phyloP scores from a whole-genome alignment of 2,113 vertebrate species.

The Alosa alosa region DNA sequence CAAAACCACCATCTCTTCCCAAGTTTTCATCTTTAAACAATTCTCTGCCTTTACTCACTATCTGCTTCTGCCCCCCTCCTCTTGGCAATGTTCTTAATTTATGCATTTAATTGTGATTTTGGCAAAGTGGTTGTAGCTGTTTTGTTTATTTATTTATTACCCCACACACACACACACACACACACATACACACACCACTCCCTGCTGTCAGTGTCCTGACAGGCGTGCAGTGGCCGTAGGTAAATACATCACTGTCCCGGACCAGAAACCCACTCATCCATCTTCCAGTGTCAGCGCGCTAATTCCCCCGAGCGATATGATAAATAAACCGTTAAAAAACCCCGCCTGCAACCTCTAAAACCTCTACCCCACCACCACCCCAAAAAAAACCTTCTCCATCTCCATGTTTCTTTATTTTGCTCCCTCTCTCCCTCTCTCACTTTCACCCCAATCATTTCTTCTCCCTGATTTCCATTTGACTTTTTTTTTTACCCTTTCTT shows the following conservation, averaged over 20 bases:
- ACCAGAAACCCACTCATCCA: conserved; percentile 44
- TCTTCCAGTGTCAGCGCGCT: conserved; percentile 35
- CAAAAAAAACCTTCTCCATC: not conserved
- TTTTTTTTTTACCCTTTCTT: conserved; percentile 33
- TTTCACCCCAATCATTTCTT: not conserved
- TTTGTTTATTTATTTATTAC: not conserved
- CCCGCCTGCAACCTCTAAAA: not conserved
- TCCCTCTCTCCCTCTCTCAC: no score
- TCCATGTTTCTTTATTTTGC: not conserved
- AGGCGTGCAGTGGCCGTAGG: conserved; percentile 23
- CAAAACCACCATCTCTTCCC: conserved; percentile 23
- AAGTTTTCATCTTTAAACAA: not conserved
- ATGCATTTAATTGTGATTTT: conserved; percentile 51
- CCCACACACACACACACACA: not conserved
- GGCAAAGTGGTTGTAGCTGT: conserved; percentile 46
- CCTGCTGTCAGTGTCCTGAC: conserved; percentile 30
- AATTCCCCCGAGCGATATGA: conserved; percentile 35
- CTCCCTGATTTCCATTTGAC: conserved; percentile 1
- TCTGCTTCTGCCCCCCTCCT: not conserved
- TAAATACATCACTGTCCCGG: conserved; percentile 36
- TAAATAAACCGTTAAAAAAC: conserved; percentile 37
- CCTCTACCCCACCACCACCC: not conserved
- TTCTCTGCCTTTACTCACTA: not conserved
- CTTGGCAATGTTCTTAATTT: conserved; percentile 40
- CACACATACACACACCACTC: not conserved